A percentile compares a stretch with the other conserved stretches of the same genome.
phyloP scores from a whole-genome alignment of 1,140 invertebrate genomes.

The Trichoplusia ni region DNA sequence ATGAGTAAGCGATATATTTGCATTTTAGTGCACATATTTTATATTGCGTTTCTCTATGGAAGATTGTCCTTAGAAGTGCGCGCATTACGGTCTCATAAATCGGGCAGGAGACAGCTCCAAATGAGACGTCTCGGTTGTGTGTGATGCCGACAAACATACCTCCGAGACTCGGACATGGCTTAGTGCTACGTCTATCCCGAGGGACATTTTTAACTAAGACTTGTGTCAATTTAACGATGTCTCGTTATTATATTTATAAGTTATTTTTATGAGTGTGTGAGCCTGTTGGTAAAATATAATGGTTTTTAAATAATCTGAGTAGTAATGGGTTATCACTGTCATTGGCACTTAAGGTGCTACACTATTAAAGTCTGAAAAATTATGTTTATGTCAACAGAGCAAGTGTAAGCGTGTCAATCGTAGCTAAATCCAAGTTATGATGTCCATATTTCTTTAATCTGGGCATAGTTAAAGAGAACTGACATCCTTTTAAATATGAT shows the following conservation, averaged over 20 bases:
- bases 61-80: slow-evolving; percentile 24
- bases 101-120: slow-evolving; percentile 39
- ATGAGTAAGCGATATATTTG: too few relatives aligned
- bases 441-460: too few relatives aligned
- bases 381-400: too few relatives aligned
- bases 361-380: too few relatives aligned
- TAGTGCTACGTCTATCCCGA: neutral
- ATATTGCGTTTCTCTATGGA: slow-evolving; percentile 14
- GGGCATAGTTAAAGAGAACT: too few relatives aligned
- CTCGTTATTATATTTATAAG: neutral
- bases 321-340: too few relatives aligned
- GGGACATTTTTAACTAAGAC: neutral
- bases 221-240: slow-evolving; percentile 4
- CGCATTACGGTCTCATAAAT: slow-evolving; percentile 47
- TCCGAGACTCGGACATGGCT: neutral
- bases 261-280: neutral
- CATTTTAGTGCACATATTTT: slow-evolving; percentile 6
- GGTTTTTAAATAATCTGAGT: too few relatives aligned
- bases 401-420: too few relatives aligned
- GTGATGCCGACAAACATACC: slow-evolving; percentile 28
- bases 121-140: slow-evolving; percentile 40
- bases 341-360: too few relatives aligned
- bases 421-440: too few relatives aligned
- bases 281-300: too few relatives aligned
- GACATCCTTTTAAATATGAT: too few relatives aligned